These are phyloP conservation scores for Phocides pigmalion DNA, from an alignment of 1,140 invertebrate genomes.

Conservation along the genomic window DNA sequence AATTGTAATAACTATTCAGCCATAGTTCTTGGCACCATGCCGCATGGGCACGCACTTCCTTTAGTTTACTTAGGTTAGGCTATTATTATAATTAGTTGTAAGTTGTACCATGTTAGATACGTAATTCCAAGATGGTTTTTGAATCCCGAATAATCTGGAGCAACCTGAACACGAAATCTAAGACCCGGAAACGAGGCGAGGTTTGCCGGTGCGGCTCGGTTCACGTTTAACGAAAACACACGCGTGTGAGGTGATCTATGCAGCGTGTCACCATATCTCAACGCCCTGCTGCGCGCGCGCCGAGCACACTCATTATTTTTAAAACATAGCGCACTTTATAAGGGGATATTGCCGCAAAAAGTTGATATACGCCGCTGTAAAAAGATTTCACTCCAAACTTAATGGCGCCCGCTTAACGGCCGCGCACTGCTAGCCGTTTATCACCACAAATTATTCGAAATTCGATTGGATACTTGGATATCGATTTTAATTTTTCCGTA, in stretches of 20 bases:
- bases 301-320: constrained; percentile 56
- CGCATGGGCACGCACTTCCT: no score
- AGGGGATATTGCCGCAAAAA: constrained; percentile 59
- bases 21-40: no score
- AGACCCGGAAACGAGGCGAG: constrained; percentile 5
- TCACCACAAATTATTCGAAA: constrained; percentile 35
- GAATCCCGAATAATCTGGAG: no score
- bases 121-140: no score
- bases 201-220: background rate
- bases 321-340: constrained; percentile 59
- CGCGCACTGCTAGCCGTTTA: constrained; percentile 23
- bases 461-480: constrained; percentile 23
- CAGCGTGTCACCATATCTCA: constrained; percentile 49
- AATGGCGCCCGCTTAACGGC: constrained; percentile 43
- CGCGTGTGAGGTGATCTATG: constrained; percentile 46
- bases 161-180: no score
- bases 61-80: no score
- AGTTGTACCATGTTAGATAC: no score
- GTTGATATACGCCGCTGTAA: constrained; percentile 52
- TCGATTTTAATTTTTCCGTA: constrained; percentile 11
- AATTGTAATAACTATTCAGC: no score
- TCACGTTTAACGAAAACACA: background rate
- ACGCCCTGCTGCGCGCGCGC: constrained; percentile 49
- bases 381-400: constrained; percentile 45
- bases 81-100: no score